Base-by-base conservation (phyloP, 2,113 vertebrate species). In the Tor tambroides region DNA sequence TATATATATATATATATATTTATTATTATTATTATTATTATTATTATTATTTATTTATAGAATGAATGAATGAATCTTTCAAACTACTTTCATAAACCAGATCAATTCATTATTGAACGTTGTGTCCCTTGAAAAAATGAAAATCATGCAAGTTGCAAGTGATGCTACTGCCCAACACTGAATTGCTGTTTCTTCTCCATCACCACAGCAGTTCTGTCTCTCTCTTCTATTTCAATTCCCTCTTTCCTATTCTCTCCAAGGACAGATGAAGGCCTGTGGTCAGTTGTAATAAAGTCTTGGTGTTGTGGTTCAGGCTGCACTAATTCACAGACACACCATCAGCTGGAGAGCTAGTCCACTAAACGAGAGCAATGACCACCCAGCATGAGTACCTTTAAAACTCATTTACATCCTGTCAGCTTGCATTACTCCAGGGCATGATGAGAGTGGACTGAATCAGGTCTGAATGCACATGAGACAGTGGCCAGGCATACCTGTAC, bases 341-440 rank as follows among this genome's bases (percentile, higher is more conserved):
- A 95, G 95, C 95, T 94, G 91, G 94, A 95, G 77, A 93, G 95
- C 96, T 88, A 96, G 94, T 95, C 97, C 96, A 95, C 95, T 96
- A 97, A 97, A 97, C 96, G 97, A 97, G 97, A 97, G 96, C 97
- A 98, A 97, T 95, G 95, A 96, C 96, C 95, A 93, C 95, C 96
- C 96, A 96, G 95, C 96, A 95, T 92, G 93, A 94, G 94, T 96
- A 95, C 94, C 97, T 98, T 96, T 96, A 96, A 96, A 97, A 94
- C 94, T 96, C 94, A 97, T 99, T 98, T 98, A 96, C 97, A 98
- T 97, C 94, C 96, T 97, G 97, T 98, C 97, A 97, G 95, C 94
- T 97, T 91, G 93, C 94, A 98, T 98, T 98, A 98, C 87, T 91
- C 92, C 92, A 89, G 90, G 91, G 91, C 94, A 93, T 91, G 89